A percentile compares a stretch with the other conserved stretches of the same genome.
Evolutionary conservation across 2,888 invertebrate genomes (phyloP).

Genomic region (Athalia cordata): DNA sequence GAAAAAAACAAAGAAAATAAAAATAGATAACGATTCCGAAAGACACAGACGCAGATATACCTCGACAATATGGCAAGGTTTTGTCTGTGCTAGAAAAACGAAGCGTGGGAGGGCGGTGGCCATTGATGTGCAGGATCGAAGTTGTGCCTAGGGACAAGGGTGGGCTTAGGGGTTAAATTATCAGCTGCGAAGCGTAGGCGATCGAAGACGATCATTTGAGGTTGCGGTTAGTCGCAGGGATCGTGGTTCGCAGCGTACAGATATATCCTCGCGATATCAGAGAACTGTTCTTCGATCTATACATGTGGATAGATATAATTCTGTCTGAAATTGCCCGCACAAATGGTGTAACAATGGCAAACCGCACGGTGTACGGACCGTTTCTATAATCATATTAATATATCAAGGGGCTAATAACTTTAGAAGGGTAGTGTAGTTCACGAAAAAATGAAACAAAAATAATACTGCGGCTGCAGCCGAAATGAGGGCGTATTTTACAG

Average conservation of each 20-base stretch:
- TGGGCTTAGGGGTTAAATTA: constrained; percentile 35
- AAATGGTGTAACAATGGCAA: too few relatives aligned
- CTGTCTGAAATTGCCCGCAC: not conserved
- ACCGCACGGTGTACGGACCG: too few relatives aligned
- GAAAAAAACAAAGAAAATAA: not conserved
- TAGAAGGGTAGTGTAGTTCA: too few relatives aligned
- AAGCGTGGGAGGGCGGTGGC: not conserved
- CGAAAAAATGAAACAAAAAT: too few relatives aligned
- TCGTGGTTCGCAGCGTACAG: not conserved
- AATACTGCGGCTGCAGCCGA: too few relatives aligned
- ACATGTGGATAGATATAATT: not conserved
- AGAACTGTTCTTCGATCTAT: not conserved
- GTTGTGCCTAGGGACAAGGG: constrained; percentile 10
- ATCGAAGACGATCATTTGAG: constrained; percentile 11
- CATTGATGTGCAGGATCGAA: constrained; percentile 19
- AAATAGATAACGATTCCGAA: constrained; percentile 18
- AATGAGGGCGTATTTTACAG: too few relatives aligned
- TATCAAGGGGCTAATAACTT: too few relatives aligned
- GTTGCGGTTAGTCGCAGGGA: constrained; percentile 12
- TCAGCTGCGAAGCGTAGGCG: constrained; percentile 15
- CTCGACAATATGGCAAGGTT: too few relatives aligned
- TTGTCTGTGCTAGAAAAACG: constrained; percentile 2
- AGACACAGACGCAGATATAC: constrained; percentile 24
- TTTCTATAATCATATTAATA: too few relatives aligned
- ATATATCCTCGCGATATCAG: constrained; percentile 10